Percentiles rank a stretch among this genome's conserved stretches.
Evolutionary conservation across 2,797 vertebrate species (phyloP).

Genomic region (Platyrinchus mystaceus): DNA sequence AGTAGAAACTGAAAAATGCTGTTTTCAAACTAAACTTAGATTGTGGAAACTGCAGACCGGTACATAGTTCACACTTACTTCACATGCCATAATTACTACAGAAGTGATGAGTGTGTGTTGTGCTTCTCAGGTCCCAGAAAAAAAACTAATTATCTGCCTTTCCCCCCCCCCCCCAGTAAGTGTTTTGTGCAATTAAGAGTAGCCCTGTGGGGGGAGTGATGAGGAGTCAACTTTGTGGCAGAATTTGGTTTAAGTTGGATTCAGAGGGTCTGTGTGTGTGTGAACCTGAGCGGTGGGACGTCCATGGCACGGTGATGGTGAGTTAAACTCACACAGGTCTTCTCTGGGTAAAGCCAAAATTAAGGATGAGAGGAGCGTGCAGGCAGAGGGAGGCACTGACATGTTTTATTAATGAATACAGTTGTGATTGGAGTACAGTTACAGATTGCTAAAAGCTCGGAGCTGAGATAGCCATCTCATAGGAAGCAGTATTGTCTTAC

Average conservation of each 20-base stretch:
- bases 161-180: background rate
- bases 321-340: accelerated
- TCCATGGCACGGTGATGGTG: accelerated
- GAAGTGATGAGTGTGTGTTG: background rate
- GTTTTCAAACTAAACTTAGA: background rate
- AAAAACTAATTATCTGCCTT: too few species aligned
- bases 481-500: background rate
- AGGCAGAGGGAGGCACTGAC: background rate
- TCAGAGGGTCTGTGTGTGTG: background rate
- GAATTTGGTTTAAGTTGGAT: background rate
- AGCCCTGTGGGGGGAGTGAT: background rate
- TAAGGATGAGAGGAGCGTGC: background rate
- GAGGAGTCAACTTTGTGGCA: background rate
- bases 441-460: background rate
- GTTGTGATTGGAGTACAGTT: constrained; percentile 9
- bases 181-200: background rate
- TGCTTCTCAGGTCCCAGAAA: background rate
- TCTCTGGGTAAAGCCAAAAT: background rate
- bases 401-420: background rate
- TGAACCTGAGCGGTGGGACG: accelerated
- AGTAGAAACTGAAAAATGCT: background rate
- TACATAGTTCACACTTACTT: background rate
- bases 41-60: background rate
- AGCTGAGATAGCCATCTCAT: background rate
- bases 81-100: background rate